Percentiles rank a stretch among this genome's conserved stretches.
Conservation (phyloP, 2,888 invertebrate genomes). For the Abrostola triplasia region DNA sequence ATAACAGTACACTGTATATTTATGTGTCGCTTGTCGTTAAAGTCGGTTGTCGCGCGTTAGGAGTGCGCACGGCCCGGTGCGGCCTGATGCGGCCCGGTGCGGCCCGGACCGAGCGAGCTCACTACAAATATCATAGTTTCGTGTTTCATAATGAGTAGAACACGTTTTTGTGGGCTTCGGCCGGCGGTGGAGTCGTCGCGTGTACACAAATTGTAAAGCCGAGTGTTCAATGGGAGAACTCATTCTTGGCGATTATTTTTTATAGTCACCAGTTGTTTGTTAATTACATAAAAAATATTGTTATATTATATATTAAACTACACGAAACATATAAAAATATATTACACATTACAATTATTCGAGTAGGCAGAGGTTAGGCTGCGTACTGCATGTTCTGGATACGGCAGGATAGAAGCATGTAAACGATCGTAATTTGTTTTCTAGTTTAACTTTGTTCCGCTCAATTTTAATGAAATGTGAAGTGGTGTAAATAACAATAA, state of each 20-base stretch:
- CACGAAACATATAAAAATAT: no score
- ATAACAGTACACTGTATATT: constrained; percentile 86
- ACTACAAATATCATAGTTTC: constrained; percentile 85
- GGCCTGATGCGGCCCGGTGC: constrained; percentile 10
- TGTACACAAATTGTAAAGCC: constrained; percentile 42
- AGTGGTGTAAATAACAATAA: constrained; percentile 33
- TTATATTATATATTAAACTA: no score
- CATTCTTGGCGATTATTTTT: not conserved
- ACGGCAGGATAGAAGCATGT: no score
- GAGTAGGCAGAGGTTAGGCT: no score
- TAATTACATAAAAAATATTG: not conserved
- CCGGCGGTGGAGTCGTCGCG: constrained; percentile 71
- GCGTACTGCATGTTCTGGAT: no score
- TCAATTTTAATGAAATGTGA: not conserved
- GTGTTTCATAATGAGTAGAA: constrained; percentile 86
- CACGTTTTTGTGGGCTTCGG: constrained; percentile 79
- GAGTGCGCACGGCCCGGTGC: constrained; percentile 3
- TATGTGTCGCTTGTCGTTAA: constrained; percentile 67
- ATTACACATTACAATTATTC: no score
- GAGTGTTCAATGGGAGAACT: constrained; percentile 10
- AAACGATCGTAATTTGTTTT: not conserved
- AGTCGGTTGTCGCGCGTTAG: constrained; percentile 49
- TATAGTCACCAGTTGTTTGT: not conserved
- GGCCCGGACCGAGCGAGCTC: constrained; percentile 40
- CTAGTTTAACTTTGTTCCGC: constrained; percentile 6